phyloP scores from a whole-genome alignment of 2,113 vertebrate species.

The Rhodinocichla rosea region DNA sequence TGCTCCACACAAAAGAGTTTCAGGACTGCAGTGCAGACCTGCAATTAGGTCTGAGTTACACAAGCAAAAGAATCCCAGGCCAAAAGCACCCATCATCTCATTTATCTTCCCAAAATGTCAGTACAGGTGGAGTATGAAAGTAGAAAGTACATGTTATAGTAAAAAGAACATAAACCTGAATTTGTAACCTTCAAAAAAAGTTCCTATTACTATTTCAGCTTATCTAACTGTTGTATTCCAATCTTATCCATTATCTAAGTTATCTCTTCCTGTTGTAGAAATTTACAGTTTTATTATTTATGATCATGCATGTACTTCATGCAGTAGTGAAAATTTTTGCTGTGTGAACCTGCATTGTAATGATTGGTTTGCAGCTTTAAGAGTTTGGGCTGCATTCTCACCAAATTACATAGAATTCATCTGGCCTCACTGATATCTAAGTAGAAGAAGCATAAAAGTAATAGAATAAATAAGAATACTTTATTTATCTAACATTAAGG shows the following conservation, averaged over 20 bases:
- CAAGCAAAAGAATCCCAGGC: neutral
- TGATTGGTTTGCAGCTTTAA: neutral
- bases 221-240: neutral
- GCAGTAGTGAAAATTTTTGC: neutral
- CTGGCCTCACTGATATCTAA: neutral
- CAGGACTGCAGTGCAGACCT: neutral
- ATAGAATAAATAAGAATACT: neutral
- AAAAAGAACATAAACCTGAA: neutral
- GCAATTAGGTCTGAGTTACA: slow-evolving; percentile 19
- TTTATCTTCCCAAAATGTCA: neutral
- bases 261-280: neutral
- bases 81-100: neutral
- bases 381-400: neutral
- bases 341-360: neutral
- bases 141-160: neutral
- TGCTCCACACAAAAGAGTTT: neutral
- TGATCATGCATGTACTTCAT: neutral
- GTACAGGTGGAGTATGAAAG: neutral
- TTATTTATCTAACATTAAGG: neutral
- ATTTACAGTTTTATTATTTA: neutral
- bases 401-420: neutral
- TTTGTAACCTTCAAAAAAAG: neutral
- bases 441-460: neutral
- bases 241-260: neutral
- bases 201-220: neutral